Base-by-base conservation (phyloP, 2,888 invertebrate species). In the Troides oblongomaculatus region DNA sequence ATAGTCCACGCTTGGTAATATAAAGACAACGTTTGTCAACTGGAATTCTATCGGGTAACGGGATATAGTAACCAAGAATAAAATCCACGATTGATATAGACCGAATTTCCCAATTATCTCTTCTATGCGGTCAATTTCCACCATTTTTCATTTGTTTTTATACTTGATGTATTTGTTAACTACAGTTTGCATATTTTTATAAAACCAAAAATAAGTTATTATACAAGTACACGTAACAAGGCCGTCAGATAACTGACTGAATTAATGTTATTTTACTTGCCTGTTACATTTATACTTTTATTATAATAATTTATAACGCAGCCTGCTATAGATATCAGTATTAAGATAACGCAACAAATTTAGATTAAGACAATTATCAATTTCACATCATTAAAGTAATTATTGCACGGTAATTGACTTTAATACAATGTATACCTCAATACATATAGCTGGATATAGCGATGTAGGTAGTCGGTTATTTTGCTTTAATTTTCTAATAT, bases 1-100 rank as follows among this genome's bases (percentile, higher is more conserved):
- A 72, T 91, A 94, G 69, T 93, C 87, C 0, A 90, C 90, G 39
- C 87, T 87, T 1, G 94, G 94, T 68, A 94, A 87, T 25, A 94
- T 78, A 75, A 94, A 94, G 23, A 93, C 90, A 2, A 94, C 94
- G 62, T 93, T 94, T 21, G 88, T 84, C 58, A 94, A 85, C 75
- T 94, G 93, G 81, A 93, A 93, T 56, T 94, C 94, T 0, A 93
- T 92, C 1, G 94, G 94, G 71, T 93, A 87, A 66, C 94, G 92
- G 3, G 93, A 93, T 46, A 94, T 73, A 0, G 88, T 85, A 6
- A 94, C 78, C 61, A 94, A 78, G 57, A 94, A 74, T 30, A 92
- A 85, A 61, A 94, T 89, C 79, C 93, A 89, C 30, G 89, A 84
- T 77, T 94, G 94, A 83, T 94, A 94, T 72, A 84, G 90, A 57